Conservation (phyloP, 2,797 vertebrate genomes). For the Anguilla megastoma region DNA sequence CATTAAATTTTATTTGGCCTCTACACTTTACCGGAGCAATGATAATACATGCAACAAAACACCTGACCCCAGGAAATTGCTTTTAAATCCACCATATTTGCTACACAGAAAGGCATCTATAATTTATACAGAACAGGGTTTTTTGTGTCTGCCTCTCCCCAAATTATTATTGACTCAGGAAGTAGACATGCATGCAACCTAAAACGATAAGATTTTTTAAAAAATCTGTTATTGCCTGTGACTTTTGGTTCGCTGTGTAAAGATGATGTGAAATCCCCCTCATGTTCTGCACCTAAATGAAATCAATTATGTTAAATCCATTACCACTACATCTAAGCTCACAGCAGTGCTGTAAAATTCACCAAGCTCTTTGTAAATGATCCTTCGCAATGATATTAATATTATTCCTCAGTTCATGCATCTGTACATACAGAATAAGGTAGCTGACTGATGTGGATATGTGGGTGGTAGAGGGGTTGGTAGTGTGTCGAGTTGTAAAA, state of each 20-base stretch:
- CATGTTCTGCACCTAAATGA: background rate
- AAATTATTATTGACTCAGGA: background rate
- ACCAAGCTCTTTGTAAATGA: background rate
- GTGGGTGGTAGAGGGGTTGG: background rate
- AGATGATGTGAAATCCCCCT: background rate
- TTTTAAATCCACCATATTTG: background rate
- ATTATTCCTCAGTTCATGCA: background rate
- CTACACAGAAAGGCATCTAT: background rate
- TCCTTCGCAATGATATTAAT: background rate
- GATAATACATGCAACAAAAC: background rate
- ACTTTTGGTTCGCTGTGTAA: background rate
- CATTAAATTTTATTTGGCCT: background rate
- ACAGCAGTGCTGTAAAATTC: slow-evolving; percentile 12
- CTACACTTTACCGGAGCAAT: background rate
- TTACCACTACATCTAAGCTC: background rate
- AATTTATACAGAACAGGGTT: background rate
- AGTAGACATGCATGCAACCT: background rate
- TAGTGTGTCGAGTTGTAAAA: background rate
- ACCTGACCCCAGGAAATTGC: background rate
- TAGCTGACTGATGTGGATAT: background rate
- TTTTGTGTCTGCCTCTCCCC: background rate
- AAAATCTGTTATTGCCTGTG: background rate
- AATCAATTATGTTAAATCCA: background rate
- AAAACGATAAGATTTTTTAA: background rate
- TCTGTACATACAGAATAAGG: background rate